Conservation (phyloP, 2,113 vertebrate genomes). For the Gavialis gangeticus region DNA sequence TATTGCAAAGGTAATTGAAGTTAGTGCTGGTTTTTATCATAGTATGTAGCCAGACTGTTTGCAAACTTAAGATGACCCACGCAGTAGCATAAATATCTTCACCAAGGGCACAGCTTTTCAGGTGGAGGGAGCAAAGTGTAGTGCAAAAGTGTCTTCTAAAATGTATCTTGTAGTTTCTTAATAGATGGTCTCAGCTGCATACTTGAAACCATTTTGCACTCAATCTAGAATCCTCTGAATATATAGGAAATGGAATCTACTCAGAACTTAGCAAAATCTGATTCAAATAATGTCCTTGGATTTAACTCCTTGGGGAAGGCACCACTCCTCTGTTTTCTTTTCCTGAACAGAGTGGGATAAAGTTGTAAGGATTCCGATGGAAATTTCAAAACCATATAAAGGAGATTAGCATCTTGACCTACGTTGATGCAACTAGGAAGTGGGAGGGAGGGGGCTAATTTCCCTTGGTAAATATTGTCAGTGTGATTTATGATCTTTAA, state of each 20-base stretch:
- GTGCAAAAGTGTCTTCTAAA: neutral
- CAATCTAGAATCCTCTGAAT: neutral
- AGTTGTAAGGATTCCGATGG: neutral
- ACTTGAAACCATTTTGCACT: neutral
- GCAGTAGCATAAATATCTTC: neutral
- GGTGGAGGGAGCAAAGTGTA: neutral
- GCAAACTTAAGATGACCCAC: neutral
- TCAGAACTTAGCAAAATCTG: neutral
- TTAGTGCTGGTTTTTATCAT: neutral
- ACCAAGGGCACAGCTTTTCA: neutral
- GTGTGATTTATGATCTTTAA: neutral
- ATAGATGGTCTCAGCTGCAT: neutral
- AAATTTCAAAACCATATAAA: neutral
- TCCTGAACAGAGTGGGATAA: neutral
- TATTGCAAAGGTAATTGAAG: conserved; percentile 91
- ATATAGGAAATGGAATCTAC: neutral
- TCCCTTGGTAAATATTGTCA: neutral
- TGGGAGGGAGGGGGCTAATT: neutral
- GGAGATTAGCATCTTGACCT: neutral
- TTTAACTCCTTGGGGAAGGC: neutral
- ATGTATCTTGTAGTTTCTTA: neutral
- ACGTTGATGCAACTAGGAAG: neutral
- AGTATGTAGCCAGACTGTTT: neutral
- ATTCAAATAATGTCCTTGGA: neutral
- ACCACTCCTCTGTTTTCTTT: neutral